These are phyloP conservation scores for Trachops cirrhosus DNA, from an alignment of 2,797 vertebrate genomes.

Conservation along the genomic window DNA sequence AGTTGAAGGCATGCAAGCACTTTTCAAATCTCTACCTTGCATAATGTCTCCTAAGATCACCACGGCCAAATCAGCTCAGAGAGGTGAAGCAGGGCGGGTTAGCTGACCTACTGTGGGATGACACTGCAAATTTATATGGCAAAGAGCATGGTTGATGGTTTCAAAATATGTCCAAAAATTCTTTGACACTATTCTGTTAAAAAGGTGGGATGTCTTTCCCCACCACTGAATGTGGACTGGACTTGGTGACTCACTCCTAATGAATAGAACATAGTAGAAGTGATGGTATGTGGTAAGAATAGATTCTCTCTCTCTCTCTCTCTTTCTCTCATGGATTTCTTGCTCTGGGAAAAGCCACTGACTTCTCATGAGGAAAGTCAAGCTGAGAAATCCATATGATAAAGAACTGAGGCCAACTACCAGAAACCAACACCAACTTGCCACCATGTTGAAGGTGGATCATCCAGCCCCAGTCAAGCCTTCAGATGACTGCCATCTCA, in stretches of 20 bases:
- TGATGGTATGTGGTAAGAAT: not conserved
- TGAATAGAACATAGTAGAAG: not conserved
- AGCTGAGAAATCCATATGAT: not conserved
- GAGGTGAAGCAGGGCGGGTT: not conserved
- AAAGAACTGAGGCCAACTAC: not conserved
- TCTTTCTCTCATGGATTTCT: not conserved
- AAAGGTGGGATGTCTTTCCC: not conserved
- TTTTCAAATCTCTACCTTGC: not conserved
- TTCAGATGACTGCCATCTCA: not conserved
- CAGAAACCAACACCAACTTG: not conserved
- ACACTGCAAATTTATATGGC: not conserved
- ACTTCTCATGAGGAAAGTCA: not conserved
- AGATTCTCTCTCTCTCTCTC: not conserved
- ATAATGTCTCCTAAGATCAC: not conserved
- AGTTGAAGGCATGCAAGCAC: not conserved
- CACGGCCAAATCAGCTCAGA: not conserved
- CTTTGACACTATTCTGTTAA: not conserved
- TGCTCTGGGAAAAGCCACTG: not conserved
- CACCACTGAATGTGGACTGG: not conserved
- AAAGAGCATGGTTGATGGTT: not conserved
- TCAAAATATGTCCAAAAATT: not conserved
- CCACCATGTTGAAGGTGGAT: not conserved
- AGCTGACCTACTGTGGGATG: not conserved
- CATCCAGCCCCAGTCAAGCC: not conserved
- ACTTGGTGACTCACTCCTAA: constrained; percentile 3